These are phyloP conservation scores for Dryadula phaetusa DNA, from an alignment of 2,888 invertebrate species.

Conservation along the genomic window DNA sequence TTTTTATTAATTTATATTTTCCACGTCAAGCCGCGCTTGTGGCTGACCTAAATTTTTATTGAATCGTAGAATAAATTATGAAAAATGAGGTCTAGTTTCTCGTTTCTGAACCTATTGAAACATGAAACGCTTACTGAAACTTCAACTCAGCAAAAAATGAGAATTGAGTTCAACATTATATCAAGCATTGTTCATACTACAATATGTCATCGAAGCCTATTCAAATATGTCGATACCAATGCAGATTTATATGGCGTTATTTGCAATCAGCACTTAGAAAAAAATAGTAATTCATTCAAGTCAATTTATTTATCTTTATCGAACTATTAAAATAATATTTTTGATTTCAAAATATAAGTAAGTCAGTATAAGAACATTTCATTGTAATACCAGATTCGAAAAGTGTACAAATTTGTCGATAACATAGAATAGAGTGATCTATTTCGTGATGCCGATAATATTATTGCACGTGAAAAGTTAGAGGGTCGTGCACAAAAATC, in stretches of 20 bases:
- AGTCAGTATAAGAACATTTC: no score
- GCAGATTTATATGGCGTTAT: slow-evolving; percentile 6
- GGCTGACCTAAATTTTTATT: slow-evolving; percentile 22
- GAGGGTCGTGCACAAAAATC: background rate
- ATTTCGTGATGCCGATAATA: no score
- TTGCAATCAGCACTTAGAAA: background rate
- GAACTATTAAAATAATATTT: background rate
- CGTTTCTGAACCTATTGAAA: slow-evolving; percentile 18
- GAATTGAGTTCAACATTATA: slow-evolving; percentile 16
- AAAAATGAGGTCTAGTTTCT: slow-evolving; percentile 17
- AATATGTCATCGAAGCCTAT: slow-evolving; percentile 17
- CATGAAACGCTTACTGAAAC: slow-evolving; percentile 13
- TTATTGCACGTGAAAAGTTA: no score
- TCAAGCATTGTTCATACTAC: slow-evolving; percentile 12
- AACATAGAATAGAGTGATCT: no score
- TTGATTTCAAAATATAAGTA: no score
- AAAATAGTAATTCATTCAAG: background rate
- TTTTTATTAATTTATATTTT: slow-evolving; percentile 14
- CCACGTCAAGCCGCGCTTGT: slow-evolving; percentile 6
- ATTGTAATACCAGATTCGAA: no score
- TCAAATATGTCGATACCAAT: slow-evolving; percentile 12
- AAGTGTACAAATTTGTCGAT: no score
- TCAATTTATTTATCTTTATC: background rate
- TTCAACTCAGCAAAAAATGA: slow-evolving; percentile 12
- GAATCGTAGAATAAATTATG: slow-evolving; percentile 21